Evolutionary conservation across 2,113 vertebrate genomes (phyloP).

Genomic region (Paratilapia polleni): DNA sequence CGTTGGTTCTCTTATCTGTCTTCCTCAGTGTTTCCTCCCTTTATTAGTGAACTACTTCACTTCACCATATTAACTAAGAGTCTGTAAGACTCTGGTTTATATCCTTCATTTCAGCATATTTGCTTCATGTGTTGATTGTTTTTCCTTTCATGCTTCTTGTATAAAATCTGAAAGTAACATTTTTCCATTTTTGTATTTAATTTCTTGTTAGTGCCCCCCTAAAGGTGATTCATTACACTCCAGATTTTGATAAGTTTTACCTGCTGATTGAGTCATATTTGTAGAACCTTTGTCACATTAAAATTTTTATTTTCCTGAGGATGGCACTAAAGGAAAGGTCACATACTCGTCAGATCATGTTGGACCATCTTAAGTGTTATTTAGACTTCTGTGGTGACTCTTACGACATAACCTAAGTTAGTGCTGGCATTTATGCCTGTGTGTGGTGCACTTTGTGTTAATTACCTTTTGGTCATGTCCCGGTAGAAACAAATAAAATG

Average conservation of each 20-base stretch:
- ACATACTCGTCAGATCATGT: neutral
- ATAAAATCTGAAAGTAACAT: neutral
- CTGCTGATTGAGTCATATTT: neutral
- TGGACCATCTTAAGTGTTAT: too few species aligned
- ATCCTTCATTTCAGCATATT: neutral
- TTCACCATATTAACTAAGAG: constrained; percentile 5
- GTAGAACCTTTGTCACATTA: rapidly evolving
- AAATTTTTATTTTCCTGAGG: neutral
- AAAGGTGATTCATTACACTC: neutral
- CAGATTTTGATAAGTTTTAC: neutral
- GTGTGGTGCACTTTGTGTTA: too few species aligned
- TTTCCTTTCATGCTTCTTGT: too few species aligned
- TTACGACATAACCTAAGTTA: too few species aligned
- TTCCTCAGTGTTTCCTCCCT: constrained; percentile 23
- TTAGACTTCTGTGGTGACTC: too few species aligned
- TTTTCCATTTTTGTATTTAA: neutral
- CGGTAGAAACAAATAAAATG: too few species aligned
- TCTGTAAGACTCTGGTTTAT: neutral
- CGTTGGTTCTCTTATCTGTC: constrained; percentile 28
- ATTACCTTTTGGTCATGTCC: too few species aligned
- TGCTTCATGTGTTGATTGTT: neutral
- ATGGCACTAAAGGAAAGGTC: neutral
- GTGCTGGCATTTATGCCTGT: too few species aligned
- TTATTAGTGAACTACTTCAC: constrained; percentile 13
- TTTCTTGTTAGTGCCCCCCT: neutral